Conservation (phyloP, 2,113 vertebrate genomes). For the Alethe diademata region DNA sequence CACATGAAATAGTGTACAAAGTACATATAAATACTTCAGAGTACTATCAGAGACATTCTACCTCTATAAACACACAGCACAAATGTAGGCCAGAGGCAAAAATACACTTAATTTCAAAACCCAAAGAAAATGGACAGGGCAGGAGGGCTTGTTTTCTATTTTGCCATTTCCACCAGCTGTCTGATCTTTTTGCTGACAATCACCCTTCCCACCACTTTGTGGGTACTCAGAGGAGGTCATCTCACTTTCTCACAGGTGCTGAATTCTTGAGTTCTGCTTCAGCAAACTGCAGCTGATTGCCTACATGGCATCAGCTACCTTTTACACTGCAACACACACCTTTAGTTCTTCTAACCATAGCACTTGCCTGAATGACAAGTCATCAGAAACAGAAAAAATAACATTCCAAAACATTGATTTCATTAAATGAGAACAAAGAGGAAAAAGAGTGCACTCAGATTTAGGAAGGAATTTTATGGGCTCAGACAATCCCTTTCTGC, state of each 20-base stretch:
- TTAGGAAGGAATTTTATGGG: not conserved
- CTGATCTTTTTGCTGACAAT: not conserved
- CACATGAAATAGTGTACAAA: not conserved
- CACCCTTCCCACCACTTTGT: not conserved
- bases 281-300: not conserved
- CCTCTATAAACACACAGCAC: not conserved
- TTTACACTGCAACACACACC: not conserved
- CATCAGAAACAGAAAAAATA: not conserved
- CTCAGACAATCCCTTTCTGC: not conserved
- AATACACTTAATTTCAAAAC: not conserved
- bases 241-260: not conserved
- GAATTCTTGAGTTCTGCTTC: not conserved
- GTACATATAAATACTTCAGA: not conserved
- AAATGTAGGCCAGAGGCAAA: not conserved
- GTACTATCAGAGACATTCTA: not conserved
- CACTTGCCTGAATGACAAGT: not conserved
- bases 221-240: not conserved
- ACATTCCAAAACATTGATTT: not conserved
- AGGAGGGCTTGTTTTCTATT: not conserved
- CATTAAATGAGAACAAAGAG: not conserved
- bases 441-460: not conserved
- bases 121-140: accelerated
- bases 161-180: not conserved
- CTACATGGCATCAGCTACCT: not conserved
- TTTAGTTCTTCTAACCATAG: not conserved